phyloP scores from a whole-genome alignment of 2,888 invertebrate species.

The Leucozona laternaria region DNA sequence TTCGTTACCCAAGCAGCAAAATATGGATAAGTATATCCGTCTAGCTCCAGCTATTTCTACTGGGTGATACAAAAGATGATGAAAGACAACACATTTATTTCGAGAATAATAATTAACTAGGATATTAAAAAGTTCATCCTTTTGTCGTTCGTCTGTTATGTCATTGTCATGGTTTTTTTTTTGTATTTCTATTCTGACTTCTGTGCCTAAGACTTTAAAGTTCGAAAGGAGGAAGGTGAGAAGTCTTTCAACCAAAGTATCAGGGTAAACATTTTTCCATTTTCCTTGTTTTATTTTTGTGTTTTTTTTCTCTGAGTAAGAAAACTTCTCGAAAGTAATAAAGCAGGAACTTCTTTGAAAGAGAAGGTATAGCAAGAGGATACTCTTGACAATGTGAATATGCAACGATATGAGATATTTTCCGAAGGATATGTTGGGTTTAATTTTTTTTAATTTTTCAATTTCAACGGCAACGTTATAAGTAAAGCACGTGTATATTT shows the following conservation, averaged over 20 bases:
- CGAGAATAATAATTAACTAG: constrained; percentile 70
- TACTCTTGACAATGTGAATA: background rate
- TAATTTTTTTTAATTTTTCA: background rate
- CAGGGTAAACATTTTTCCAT: background rate
- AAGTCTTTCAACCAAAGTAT: constrained; percentile 46
- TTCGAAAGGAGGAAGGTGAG: background rate
- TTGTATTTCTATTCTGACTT: constrained; percentile 28
- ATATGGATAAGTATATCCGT: background rate
- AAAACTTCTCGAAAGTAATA: constrained; percentile 25
- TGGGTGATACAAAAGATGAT: constrained; percentile 20
- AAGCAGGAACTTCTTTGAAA: background rate
- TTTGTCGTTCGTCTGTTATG: constrained; percentile 39
- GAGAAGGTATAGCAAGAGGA: background rate
- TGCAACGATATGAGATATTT: constrained; percentile 17
- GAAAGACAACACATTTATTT: constrained; percentile 48
- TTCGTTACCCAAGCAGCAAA: constrained; percentile 14
- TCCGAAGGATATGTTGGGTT: background rate
- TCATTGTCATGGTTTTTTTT: constrained; percentile 20
- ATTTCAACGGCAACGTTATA: background rate
- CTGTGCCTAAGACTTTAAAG: constrained; percentile 19
- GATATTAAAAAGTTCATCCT: constrained; percentile 71
- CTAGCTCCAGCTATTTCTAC: background rate
- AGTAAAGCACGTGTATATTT: background rate
- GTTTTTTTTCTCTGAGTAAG: background rate
- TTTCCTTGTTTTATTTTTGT: background rate